Base-by-base conservation (phyloP, 2,797 vertebrate genomes). In the Lagocephalus sceleratus region DNA sequence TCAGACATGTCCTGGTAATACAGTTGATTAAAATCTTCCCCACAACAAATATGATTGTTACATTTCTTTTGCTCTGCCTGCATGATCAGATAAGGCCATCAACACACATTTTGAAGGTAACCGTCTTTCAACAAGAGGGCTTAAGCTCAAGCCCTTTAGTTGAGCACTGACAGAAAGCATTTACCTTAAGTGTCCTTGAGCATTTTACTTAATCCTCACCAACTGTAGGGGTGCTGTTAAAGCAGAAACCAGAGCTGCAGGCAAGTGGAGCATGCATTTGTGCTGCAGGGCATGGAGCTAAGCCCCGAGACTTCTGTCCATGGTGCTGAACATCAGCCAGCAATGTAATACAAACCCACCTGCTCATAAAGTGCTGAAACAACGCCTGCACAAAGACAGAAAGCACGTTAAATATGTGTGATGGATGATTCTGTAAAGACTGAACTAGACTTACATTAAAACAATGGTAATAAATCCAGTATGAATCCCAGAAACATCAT, bases 141-240 rank as follows among this genome's bases (percentile, higher is more conserved):
- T 59, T 52, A 44, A 57, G 35, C 64, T 72, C 68, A 50, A 67
- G 66, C 63, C 54, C 55, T 35, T 19, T 44, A 11, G 42, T 44
- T 19, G 10, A 16, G n/a, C 47, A 35, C 54, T 67, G 78, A 78
- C 69, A 71, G 67, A 54, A 11, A 73, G 60, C 66, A 59, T 77
- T 80, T 75, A 69, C 67, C 50, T 56, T 71, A 76, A 81, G 72
- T 79, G 80, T 84, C 81, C 80, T 82, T 83, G 54, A 82, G 71
- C 58, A 59, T 70, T 73, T 68, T 41, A 51, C 54, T 68, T 74
- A 81, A 79, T 81, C 71, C 71, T 35, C 62, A 60, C 47, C 52
- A 57, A 63, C 69, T 84, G 70, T 29, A 54, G 70, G 66, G 65
- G 70, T 15, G 20, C 67, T 71, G 70, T 68, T 53, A 57, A 60